Evolutionary conservation across 2,888 invertebrate genomes (phyloP), one percentile per base, ranked within the genome.

Genomic region (Penaeus monodon): DNA sequence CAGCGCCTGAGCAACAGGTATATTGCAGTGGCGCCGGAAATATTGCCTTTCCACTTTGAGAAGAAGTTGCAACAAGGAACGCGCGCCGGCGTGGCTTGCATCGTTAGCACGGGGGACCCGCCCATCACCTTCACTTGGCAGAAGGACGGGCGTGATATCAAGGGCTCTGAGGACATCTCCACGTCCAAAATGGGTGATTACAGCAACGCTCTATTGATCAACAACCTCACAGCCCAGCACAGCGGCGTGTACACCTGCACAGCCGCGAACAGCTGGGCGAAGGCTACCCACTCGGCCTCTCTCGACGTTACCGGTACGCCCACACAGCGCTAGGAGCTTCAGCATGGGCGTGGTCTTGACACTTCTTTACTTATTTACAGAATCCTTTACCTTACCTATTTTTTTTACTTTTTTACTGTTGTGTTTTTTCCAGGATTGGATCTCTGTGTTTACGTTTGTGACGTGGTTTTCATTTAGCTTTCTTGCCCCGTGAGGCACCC

Each of bases 71-170:
- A 91, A 91, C 90, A 92, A 91, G 91, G 92, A 91, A 90, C 92
- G 92, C 88, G 93, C 91, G 91, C 92, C 91, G 90, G 92, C 20
- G 92, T 93, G 83, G 92, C 93, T 6, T 93, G 93, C 91, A 92
- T 92, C 27, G 93, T 93, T 85, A 92, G 92, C 90, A 92, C 92
- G 86, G 93, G 93, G 12, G 93, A 93, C 91, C 92, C 92, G 63
- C 93, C 93, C 24, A 92, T 93, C 79, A 91, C 90, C 86, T 92
- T 93, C 83, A 91, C 91, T 44, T 93, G 93, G 93, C 91, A 92
- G 83, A 94, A 94, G 92, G 94, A 94, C 91, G 94, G 93, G 57
- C 92, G 92, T 70, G 66, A 68, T 38, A 81, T 81, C 44, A 68
- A 65, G 57, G 27, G 77, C 24, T 27, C 57, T 8, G 77, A 77